phyloP scores from a whole-genome alignment of 2,888 invertebrate species.

The Frankliniella intonsa region DNA sequence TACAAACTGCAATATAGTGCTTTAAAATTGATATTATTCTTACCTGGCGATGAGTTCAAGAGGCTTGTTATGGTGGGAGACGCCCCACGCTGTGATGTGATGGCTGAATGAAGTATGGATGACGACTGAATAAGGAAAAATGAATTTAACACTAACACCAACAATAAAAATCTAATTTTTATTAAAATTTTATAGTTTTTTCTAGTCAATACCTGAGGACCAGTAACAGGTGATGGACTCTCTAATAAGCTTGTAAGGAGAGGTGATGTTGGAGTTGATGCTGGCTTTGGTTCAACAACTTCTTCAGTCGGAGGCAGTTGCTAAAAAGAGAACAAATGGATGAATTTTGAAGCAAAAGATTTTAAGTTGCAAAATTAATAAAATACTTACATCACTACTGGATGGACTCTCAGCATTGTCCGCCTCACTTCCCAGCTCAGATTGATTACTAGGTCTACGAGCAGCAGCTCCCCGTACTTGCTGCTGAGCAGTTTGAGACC shows the following conservation, averaged over 20 bases:
- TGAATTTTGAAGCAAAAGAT: neutral
- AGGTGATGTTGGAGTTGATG: conserved; percentile 51
- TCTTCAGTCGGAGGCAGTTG: conserved; percentile 28
- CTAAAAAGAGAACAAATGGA: neutral
- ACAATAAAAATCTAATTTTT: neutral
- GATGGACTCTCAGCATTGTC: conserved; percentile 34
- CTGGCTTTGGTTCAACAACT: conserved; percentile 41
- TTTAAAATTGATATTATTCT: neutral
- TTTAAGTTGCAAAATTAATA: neutral
- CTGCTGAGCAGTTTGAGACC: conserved; percentile 45
- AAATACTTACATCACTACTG: neutral
- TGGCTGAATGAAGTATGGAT: conserved; percentile 39
- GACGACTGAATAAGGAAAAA: conserved; percentile 24
- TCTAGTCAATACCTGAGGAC: conserved; percentile 44
- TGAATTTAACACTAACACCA: neutral
- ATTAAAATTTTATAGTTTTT: no score
- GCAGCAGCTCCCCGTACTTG: conserved; percentile 9
- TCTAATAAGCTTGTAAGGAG: conserved; percentile 77
- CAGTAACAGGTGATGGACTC: conserved; percentile 54
- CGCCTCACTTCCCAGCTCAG: conserved; percentile 38
- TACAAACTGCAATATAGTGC: no score
- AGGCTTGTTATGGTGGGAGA: conserved; percentile 55
- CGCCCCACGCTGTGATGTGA: conserved; percentile 45
- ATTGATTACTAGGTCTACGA: conserved; percentile 30
- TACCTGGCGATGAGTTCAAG: conserved; percentile 45